A percentile compares a stretch with the other conserved stretches of the same genome.
Evolutionary conservation across 2,113 vertebrate species (phyloP).

Genomic region (Phaethon lepturus): DNA sequence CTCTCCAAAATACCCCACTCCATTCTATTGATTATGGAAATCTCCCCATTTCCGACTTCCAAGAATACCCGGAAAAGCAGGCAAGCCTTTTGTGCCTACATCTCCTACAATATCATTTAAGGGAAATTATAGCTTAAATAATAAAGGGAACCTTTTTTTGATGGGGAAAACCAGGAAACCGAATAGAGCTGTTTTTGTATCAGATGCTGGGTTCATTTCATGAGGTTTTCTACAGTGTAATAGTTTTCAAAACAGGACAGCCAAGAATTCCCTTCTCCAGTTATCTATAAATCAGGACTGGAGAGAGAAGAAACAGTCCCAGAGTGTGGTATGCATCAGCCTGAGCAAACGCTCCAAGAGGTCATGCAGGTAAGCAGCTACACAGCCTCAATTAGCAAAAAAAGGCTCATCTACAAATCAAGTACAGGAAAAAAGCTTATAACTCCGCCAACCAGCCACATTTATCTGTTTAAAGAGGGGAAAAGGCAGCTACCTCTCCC

Average conservation of each 20-base stretch:
- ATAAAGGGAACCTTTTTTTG: background rate
- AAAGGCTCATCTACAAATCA: background rate
- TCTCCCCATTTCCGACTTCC: background rate
- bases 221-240: background rate
- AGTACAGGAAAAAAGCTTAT: background rate
- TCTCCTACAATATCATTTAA: background rate
- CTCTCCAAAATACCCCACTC: background rate
- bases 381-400: background rate
- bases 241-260: conserved; percentile 38
- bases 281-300: conserved; percentile 43
- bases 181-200: background rate
- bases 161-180: background rate
- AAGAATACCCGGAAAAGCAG: background rate
- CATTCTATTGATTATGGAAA: background rate
- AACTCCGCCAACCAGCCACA: background rate
- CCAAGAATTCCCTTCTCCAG: conserved; percentile 14
- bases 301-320: conserved; percentile 2
- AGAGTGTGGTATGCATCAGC: background rate
- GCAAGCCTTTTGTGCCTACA: background rate
- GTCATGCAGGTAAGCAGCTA: conserved; percentile 2
- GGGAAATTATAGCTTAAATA: background rate
- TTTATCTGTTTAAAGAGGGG: background rate
- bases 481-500: background rate
- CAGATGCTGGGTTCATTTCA: background rate
- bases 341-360: background rate